These are phyloP conservation scores for Battus philenor DNA, from an alignment of 1,140 invertebrate genomes.

Conservation along the genomic window DNA sequence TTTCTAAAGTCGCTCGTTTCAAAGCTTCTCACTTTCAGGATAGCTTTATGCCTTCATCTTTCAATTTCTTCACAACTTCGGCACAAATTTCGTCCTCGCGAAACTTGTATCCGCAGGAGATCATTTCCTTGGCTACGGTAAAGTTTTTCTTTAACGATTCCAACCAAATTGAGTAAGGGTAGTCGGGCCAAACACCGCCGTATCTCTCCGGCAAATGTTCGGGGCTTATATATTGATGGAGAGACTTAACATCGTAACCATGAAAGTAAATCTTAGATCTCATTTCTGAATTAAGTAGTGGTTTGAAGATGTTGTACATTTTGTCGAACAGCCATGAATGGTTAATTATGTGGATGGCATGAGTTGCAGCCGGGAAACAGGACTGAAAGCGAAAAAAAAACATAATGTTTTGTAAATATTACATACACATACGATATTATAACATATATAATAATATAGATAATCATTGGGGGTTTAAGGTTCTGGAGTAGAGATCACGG, in stretches of 20 bases:
- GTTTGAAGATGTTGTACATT: constrained; percentile 86
- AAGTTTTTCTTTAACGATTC: constrained; percentile 77
- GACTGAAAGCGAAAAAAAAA: too few species aligned
- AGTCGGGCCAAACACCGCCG: constrained; percentile 83
- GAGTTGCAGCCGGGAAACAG: constrained; percentile 83
- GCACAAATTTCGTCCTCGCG: constrained; percentile 73
- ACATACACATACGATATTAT: too few species aligned
- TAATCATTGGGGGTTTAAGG: too few species aligned
- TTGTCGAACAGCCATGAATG: constrained; percentile 89
- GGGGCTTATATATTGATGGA: constrained; percentile 85
- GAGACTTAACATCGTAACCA: constrained; percentile 82
- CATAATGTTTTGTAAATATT: too few species aligned
- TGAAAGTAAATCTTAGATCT: constrained; percentile 84
- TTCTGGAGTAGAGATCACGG: too few species aligned
- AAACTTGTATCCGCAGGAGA: constrained; percentile 80
- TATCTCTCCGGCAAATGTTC: constrained; percentile 83
- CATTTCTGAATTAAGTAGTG: constrained; percentile 82
- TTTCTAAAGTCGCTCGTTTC: too few species aligned
- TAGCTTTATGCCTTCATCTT: constrained; percentile 44
- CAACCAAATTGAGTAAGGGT: constrained; percentile 85
- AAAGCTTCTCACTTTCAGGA: constrained; percentile 22
- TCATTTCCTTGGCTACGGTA: constrained; percentile 80
- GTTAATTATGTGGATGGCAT: constrained; percentile 86
- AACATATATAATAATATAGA: too few species aligned
- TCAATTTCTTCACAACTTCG: constrained; percentile 49